phyloP scores from a whole-genome alignment of 2,113 vertebrate genomes.

The Zeus faber region DNA sequence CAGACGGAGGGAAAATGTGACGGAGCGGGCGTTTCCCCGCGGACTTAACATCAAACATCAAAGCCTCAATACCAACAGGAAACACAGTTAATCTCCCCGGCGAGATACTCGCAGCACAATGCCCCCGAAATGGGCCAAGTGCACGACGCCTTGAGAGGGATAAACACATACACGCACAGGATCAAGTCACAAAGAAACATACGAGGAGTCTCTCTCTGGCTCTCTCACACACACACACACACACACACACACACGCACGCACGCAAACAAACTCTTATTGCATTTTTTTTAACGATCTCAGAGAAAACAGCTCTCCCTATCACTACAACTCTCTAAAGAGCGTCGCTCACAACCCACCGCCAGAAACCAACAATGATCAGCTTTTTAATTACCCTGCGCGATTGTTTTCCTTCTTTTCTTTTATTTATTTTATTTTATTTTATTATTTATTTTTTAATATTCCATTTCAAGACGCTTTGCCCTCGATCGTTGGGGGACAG shows the following conservation, averaged over 20 bases:
- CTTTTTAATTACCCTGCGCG: slow-evolving; percentile 7
- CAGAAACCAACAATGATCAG: background rate
- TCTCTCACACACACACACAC: background rate
- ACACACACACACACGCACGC: background rate
- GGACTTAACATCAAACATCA: slow-evolving; percentile 72
- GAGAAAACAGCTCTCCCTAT: background rate
- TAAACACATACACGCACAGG: slow-evolving; percentile 21
- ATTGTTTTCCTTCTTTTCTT: slow-evolving; percentile 17
- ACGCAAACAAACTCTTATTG: too few species aligned
- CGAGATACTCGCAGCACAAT: slow-evolving; percentile 50
- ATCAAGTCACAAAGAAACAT: background rate
- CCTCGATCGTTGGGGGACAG: too few species aligned
- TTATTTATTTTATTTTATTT: too few species aligned
- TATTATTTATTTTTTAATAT: too few species aligned
- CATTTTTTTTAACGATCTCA: too few species aligned
- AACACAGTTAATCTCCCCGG: slow-evolving; percentile 66
- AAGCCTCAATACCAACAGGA: slow-evolving; percentile 68
- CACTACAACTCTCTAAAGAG: background rate
- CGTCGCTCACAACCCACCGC: background rate
- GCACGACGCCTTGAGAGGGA: slow-evolving; percentile 37
- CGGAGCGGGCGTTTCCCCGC: slow-evolving; percentile 53
- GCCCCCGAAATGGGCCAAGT: slow-evolving; percentile 49
- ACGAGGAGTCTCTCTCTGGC: background rate
- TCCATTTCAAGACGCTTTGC: too few species aligned
- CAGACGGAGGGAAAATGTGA: slow-evolving; percentile 54